Evolutionary conservation across 2,113 vertebrate genomes (phyloP).

Genomic region (Plectropomus leopardus): DNA sequence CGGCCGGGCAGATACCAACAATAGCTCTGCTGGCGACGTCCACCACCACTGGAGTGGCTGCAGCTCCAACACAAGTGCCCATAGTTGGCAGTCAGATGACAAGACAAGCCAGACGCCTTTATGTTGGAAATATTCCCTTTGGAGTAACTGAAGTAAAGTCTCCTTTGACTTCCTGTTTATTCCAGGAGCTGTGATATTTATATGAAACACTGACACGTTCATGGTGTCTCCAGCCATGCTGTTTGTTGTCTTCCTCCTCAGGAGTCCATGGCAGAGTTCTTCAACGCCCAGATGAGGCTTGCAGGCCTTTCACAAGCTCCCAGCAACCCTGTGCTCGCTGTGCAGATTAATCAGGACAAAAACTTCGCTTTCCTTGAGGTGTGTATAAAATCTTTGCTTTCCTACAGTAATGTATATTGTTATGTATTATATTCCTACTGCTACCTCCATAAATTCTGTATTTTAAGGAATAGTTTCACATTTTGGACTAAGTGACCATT

Average conservation of each 20-base stretch:
- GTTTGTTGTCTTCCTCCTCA: constrained; percentile 38
- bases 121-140: constrained; percentile 87
- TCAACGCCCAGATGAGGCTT: constrained; percentile 86
- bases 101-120: constrained; percentile 84
- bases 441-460: too few relatives aligned
- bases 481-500: too few relatives aligned
- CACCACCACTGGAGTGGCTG: constrained; percentile 75
- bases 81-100: constrained; percentile 86
- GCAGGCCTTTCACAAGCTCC: constrained; percentile 84
- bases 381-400: background rate
- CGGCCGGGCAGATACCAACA: constrained; percentile 82
- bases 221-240: background rate
- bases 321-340: constrained; percentile 84
- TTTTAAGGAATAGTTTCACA: too few relatives aligned
- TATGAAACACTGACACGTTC: background rate
- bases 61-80: constrained; percentile 79
- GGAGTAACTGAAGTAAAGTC: constrained; percentile 80
- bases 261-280: constrained; percentile 87
- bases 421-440: too few relatives aligned
- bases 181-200: accelerated
- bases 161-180: background rate
- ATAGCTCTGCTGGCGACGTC: constrained; percentile 81
- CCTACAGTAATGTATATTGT: too few relatives aligned
- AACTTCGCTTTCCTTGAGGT: constrained; percentile 88
- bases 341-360: constrained; percentile 87